Conservation (phyloP, 2,888 invertebrate genomes). For the Hirtodrosophila duncani region DNA sequence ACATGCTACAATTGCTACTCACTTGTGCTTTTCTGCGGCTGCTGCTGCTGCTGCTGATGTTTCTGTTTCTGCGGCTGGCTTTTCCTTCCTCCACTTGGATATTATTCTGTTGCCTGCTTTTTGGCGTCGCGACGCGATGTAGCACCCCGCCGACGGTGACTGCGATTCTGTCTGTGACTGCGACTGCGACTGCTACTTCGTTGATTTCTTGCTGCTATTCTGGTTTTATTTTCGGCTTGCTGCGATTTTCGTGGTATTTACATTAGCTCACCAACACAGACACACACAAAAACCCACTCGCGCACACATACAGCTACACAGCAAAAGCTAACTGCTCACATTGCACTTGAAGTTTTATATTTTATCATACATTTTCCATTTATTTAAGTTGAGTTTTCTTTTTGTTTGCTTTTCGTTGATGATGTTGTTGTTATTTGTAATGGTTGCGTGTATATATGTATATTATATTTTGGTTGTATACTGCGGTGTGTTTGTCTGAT, state of each 20-base stretch:
- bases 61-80: slow-evolving; percentile 20
- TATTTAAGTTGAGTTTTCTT: slow-evolving; percentile 20
- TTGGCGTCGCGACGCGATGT: slow-evolving; percentile 43
- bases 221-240: slow-evolving; percentile 64
- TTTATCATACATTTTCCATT: slow-evolving; percentile 9
- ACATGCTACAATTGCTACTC: slow-evolving; percentile 39
- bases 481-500: slow-evolving; percentile 53
- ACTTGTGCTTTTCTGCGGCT: too few species aligned
- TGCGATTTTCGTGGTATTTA: slow-evolving; percentile 65
- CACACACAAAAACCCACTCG: background rate
- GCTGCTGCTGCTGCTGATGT: too few species aligned
- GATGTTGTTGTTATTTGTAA: slow-evolving; percentile 16
- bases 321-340: slow-evolving; percentile 49
- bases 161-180: slow-evolving; percentile 18
- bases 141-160: slow-evolving; percentile 15
- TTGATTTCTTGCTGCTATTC: slow-evolving; percentile 47
- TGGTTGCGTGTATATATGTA: slow-evolving; percentile 35
- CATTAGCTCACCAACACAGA: slow-evolving; percentile 44
- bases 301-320: slow-evolving; percentile 11
- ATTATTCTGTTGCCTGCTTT: too few species aligned
- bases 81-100: too few species aligned
- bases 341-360: slow-evolving; percentile 42
- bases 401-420: slow-evolving; percentile 13
- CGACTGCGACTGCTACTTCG: slow-evolving; percentile 40
- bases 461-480: slow-evolving; percentile 70